phyloP scores from a whole-genome alignment of 1,140 invertebrate genomes.

The Heliothis virescens region DNA sequence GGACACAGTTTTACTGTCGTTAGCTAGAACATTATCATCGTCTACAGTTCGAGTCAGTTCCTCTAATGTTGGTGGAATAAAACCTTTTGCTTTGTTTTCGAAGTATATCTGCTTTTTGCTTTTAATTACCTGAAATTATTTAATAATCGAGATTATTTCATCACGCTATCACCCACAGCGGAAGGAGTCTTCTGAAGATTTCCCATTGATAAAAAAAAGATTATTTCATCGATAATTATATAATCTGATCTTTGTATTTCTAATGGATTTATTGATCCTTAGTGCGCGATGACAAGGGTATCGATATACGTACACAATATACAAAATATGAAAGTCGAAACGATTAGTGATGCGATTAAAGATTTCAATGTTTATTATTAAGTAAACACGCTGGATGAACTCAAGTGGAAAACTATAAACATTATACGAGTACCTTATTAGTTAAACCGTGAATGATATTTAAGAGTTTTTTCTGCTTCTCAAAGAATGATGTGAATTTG shows the following conservation, averaged over 20 bases:
- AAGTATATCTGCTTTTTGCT: slow-evolving; percentile 86
- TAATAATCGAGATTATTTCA: neutral
- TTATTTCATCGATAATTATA: no score
- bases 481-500: slow-evolving; percentile 87
- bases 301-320: no score
- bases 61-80: slow-evolving; percentile 72
- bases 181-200: no score
- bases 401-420: neutral
- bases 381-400: neutral
- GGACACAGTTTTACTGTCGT: slow-evolving; percentile 72
- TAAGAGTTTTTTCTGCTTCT: slow-evolving; percentile 88
- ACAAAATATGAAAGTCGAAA: no score
- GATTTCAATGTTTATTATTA: no score
- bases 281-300: no score
- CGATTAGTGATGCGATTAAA: no score
- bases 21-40: slow-evolving; percentile 64
- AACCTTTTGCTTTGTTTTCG: slow-evolving; percentile 83
- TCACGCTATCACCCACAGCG: no score
- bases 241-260: neutral
- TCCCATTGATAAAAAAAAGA: no score
- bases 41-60: slow-evolving; percentile 59
- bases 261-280: neutral
- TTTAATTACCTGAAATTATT: slow-evolving; percentile 85
- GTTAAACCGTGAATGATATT: slow-evolving; percentile 89
- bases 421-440: slow-evolving; percentile 77